phyloP scores from a whole-genome alignment of 1,140 invertebrate species.

The Calliphora vicina region DNA sequence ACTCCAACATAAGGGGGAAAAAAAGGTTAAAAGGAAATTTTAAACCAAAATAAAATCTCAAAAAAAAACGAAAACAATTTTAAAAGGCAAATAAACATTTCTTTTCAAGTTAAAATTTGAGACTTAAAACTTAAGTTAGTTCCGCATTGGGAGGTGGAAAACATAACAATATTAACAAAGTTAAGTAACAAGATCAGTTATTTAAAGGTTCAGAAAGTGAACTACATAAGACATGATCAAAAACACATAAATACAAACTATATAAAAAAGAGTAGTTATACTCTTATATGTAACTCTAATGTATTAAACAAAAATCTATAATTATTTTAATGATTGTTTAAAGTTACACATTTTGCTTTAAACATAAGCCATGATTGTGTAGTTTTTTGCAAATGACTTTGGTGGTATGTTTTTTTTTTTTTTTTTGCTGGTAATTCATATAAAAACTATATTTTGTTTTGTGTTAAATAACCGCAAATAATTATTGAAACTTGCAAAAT shows the following conservation, averaged over 20 bases:
- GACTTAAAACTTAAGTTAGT: background rate
- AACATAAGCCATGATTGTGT: background rate
- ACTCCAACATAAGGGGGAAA: background rate
- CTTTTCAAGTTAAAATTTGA: too few relatives aligned
- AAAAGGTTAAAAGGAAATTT: background rate
- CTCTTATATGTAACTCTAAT: background rate
- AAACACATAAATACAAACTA: too few relatives aligned
- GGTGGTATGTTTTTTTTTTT: background rate
- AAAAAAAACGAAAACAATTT: background rate
- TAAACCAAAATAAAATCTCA: background rate
- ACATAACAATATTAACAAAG: background rate
- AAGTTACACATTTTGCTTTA: background rate
- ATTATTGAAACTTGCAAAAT: background rate
- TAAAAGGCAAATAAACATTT: background rate
- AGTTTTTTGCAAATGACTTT: background rate
- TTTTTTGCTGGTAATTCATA: background rate
- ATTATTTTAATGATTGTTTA: background rate
- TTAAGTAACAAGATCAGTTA: constrained; percentile 16
- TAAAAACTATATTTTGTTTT: background rate
- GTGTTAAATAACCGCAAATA: background rate
- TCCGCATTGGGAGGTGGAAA: background rate
- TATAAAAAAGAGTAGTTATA: too few relatives aligned
- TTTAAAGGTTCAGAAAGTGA: background rate
- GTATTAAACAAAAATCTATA: background rate
- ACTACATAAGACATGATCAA: too few relatives aligned